A percentile compares a stretch with the other conserved stretches of the same genome.
Evolutionary conservation across 2,797 vertebrate genomes (phyloP).

Genomic region (Dipus sagitta): DNA sequence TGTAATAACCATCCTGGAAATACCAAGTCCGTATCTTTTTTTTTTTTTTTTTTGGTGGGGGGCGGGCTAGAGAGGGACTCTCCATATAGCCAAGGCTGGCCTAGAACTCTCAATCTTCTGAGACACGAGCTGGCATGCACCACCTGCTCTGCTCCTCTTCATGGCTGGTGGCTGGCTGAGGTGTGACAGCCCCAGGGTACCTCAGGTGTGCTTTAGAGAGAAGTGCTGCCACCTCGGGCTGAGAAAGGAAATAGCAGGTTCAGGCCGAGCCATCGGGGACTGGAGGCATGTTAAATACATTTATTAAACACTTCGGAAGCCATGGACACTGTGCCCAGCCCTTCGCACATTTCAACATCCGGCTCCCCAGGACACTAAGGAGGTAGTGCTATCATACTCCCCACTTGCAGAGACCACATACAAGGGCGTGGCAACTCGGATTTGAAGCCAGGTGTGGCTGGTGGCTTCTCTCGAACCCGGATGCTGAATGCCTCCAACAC

Average conservation of each 20-base stretch:
- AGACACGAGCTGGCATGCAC: background rate
- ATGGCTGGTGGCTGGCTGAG: background rate
- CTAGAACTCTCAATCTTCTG: background rate
- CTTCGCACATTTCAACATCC: conserved; percentile 3
- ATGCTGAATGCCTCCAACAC: background rate
- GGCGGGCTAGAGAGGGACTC: too few relatives aligned
- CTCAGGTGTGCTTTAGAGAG: background rate
- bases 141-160: background rate
- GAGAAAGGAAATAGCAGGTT: conserved; percentile 11
- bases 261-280: background rate
- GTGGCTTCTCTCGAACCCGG: background rate
- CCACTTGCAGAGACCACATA: conserved; percentile 52
- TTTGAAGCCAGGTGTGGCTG: conserved; percentile 24
- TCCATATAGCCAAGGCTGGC: background rate
- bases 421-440: background rate
- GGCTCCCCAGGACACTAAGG: conserved; percentile 44
- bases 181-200: accelerated
- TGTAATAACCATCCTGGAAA: background rate
- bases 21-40: background rate
- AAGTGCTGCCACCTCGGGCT: conserved; percentile 50
- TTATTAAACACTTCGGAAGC: conserved; percentile 52
- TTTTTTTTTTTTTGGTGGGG: too few relatives aligned
- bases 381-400: conserved; percentile 35
- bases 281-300: background rate
- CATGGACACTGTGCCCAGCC: background rate